phyloP scores from a whole-genome alignment of 2,888 invertebrate genomes.

The Plagodis pulveraria region DNA sequence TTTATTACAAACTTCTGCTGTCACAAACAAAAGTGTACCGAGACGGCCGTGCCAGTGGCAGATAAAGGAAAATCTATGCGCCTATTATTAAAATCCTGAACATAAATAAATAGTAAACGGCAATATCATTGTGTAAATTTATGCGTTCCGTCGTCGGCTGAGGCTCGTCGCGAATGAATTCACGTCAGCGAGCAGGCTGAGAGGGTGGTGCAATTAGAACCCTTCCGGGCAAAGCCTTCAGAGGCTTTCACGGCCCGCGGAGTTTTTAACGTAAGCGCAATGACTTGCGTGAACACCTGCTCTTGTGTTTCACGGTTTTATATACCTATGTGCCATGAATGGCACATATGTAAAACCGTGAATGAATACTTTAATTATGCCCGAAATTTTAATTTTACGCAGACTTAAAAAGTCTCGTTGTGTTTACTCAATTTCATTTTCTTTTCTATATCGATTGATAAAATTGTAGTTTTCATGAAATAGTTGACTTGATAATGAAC shows the following conservation, averaged over 20 bases:
- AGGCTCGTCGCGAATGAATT: constrained; percentile 55
- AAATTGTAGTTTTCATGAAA: too few relatives aligned
- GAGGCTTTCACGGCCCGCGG: constrained; percentile 54
- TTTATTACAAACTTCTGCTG: too few relatives aligned
- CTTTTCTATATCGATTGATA: too few relatives aligned
- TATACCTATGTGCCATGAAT: too few relatives aligned
- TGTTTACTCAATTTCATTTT: too few relatives aligned
- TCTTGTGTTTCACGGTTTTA: constrained; percentile 16
- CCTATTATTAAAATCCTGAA: constrained; percentile 18
- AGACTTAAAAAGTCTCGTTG: too few relatives aligned
- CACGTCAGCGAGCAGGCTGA: constrained; percentile 65
- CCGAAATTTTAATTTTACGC: too few relatives aligned
- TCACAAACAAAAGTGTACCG: too few relatives aligned
- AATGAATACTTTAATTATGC: too few relatives aligned
- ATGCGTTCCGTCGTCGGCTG: constrained; percentile 22
- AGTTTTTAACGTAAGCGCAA: constrained; percentile 52
- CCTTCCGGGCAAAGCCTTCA: constrained; percentile 57
- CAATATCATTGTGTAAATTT: constrained; percentile 27
- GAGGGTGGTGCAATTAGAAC: constrained; percentile 72
- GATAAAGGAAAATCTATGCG: background rate
- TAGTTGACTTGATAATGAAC: too few relatives aligned
- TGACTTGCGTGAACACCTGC: constrained; percentile 47
- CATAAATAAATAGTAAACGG: constrained; percentile 23
- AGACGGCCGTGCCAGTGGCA: background rate
- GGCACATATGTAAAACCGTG: too few relatives aligned